Evolutionary conservation across 2,888 invertebrate species (phyloP).

Genomic region (Cyclophora albipunctata): DNA sequence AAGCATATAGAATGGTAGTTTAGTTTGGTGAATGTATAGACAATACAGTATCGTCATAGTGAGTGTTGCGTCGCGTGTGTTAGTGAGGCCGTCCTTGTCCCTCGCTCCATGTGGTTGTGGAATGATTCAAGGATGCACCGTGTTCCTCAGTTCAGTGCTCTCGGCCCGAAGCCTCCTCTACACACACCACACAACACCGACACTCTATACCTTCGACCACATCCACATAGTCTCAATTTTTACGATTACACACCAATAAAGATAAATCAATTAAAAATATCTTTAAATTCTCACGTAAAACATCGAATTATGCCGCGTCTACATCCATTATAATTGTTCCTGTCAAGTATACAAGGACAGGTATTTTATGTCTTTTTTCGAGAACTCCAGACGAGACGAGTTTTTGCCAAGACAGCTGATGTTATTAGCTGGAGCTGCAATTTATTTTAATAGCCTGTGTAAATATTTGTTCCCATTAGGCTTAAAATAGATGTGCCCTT

Average conservation of each 20-base stretch:
- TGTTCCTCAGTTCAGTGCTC: conserved; percentile 68
- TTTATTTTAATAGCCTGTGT: conserved; percentile 42
- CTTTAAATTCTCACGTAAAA: conserved; percentile 5
- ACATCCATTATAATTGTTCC: not conserved
- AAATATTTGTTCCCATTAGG: conserved; percentile 35
- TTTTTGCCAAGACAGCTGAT: conserved; percentile 44
- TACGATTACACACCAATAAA: not conserved
- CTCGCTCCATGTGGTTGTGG: conserved; percentile 40
- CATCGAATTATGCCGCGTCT: not conserved
- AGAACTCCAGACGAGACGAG: conserved; percentile 15
- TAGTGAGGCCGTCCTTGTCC: conserved; percentile 40
- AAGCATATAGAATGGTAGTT: no score
- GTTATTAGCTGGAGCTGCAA: conserved; percentile 33
- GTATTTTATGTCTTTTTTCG: not conserved
- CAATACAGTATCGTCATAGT: no score
- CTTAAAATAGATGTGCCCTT: conserved; percentile 21
- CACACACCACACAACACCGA: conserved; percentile 12
- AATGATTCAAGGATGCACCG: conserved; percentile 62
- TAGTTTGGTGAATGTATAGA: no score
- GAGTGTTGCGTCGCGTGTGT: conserved; percentile 18
- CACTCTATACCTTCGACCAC: conserved; percentile 9
- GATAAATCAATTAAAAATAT: conserved; percentile 1
- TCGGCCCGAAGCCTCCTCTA: conserved; percentile 43
- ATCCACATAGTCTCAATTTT: no score
- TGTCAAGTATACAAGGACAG: not conserved